Evolutionary conservation across 2,113 vertebrate species (phyloP).

Genomic region (Haliaeetus leucogaster): DNA sequence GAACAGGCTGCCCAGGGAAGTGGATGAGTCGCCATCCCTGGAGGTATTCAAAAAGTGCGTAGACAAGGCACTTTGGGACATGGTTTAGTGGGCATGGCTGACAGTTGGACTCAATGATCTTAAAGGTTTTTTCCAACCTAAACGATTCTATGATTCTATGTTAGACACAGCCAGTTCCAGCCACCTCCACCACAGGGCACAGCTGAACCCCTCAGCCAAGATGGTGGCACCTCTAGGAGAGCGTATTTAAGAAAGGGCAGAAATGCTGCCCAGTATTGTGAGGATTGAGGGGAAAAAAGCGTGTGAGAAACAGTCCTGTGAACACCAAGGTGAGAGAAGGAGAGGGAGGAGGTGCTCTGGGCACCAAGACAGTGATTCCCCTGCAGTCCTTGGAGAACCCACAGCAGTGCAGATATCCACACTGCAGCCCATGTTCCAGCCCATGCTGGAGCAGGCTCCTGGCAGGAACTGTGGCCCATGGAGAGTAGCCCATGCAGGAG

Average conservation of each 20-base stretch:
- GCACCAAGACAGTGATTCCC: background rate
- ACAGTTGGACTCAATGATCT: too few relatives aligned
- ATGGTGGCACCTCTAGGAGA: background rate
- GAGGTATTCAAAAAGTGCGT: too few relatives aligned
- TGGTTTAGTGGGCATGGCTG: too few relatives aligned
- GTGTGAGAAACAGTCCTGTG: background rate
- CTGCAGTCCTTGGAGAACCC: background rate
- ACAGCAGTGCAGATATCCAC: background rate
- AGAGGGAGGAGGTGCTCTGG: background rate
- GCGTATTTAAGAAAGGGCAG: background rate
- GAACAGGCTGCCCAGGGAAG: too few relatives aligned
- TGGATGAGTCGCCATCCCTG: too few relatives aligned
- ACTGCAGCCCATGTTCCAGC: background rate
- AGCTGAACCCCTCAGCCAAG: background rate
- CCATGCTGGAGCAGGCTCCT: background rate
- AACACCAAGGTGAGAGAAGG: background rate
- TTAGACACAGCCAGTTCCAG: background rate
- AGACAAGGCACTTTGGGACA: too few relatives aligned
- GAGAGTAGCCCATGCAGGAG: background rate
- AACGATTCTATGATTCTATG: too few relatives aligned
- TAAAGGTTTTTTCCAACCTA: too few relatives aligned
- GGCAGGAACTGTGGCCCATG: background rate
- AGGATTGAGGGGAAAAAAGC: background rate
- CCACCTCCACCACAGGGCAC: too few relatives aligned
- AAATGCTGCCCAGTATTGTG: background rate